Evolutionary conservation across 2,888 invertebrate genomes (phyloP), one percentile per base, ranked within the genome.

Genomic region (Pandemis cinnamomeana): DNA sequence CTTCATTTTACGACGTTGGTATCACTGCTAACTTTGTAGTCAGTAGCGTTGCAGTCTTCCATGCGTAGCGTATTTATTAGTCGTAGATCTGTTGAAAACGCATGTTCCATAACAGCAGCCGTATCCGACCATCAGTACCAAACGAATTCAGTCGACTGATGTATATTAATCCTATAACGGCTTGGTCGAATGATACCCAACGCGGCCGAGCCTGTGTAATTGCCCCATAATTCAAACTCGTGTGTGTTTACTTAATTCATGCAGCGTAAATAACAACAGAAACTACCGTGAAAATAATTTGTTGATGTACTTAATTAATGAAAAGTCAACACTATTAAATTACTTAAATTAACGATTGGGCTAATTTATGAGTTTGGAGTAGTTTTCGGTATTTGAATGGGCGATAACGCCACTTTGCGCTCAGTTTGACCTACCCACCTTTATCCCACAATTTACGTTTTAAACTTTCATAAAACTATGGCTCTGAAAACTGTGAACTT

Each of bases 271-370:
- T 61, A 53, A 64, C 27, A 61, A 36, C 27, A 42, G 53, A 60
- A 67, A 51, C 42, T 15, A 41, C 27, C 36, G 41, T 62, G 67
- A 66, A 41, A 67, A 63, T 62, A 53, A 46, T 72, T 55, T 72
- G 66, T 55, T 48, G 63, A 71, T 58, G 10, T 41, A 55, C 36
- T 48, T 66, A 55, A 60, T 42, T 67, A 67, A 72, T 67, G 71
- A 27, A 61, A 67, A 53, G 67, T 67, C 42, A 72, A 72, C 67
- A 61, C 27, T 41, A 48, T 55, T 60, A 60, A 66, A 42, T 42
- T 61, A 41, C 7, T 41, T 27, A 11, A 27, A 58, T 58, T 58
- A 58, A 27, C 20, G 58, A 3, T 58, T 58, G 27, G 27, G 13
- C 5, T 58, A 27, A 27, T 58, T 58, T 58, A 58, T 58, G 10